A percentile compares a stretch with the other conserved stretches of the same genome.
Evolutionary conservation across 2,113 vertebrate species (phyloP).

Genomic region (Anser brachyrhynchus): DNA sequence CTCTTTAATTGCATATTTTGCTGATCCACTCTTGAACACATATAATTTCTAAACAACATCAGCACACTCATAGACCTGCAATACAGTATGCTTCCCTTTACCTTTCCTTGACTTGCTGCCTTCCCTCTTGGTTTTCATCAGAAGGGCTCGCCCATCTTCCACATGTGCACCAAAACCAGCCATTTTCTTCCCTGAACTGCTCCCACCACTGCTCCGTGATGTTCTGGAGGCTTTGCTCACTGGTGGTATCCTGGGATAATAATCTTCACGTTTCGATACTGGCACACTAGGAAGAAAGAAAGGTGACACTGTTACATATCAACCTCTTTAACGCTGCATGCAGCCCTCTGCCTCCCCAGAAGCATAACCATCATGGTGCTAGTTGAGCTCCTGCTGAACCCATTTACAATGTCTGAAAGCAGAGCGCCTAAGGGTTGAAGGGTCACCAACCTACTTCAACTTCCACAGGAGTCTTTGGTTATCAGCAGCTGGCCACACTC

Average conservation of each 20-base stretch:
- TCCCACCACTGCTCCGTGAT: conserved; percentile 6
- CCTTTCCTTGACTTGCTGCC: conserved; percentile 52
- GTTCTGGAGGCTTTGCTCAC: conserved; percentile 32
- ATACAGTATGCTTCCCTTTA: not conserved
- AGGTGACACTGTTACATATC: not conserved
- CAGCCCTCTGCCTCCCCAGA: not conserved
- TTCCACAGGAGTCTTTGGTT: not conserved
- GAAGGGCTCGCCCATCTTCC: not conserved
- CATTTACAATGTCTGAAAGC: not conserved
- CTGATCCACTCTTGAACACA: not conserved
- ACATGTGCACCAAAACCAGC: conserved; percentile 3
- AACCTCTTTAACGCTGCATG: not conserved
- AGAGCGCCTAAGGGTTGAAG: not conserved
- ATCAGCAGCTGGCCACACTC: not conserved
- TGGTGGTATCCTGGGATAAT: not conserved
- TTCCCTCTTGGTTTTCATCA: conserved; percentile 44
- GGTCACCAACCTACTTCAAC: not conserved
- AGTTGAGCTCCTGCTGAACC: not conserved
- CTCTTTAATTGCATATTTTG: not conserved
- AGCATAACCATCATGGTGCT: not conserved
- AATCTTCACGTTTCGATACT: not conserved
- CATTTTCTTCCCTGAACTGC: conserved; percentile 45
- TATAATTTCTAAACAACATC: not conserved
- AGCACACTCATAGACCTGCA: not conserved
- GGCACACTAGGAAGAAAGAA: conserved; percentile 65